Percentiles rank a stretch among this genome's conserved stretches.
Conservation (phyloP, 2,888 invertebrate genomes). For the Plagodis pulveraria region DNA sequence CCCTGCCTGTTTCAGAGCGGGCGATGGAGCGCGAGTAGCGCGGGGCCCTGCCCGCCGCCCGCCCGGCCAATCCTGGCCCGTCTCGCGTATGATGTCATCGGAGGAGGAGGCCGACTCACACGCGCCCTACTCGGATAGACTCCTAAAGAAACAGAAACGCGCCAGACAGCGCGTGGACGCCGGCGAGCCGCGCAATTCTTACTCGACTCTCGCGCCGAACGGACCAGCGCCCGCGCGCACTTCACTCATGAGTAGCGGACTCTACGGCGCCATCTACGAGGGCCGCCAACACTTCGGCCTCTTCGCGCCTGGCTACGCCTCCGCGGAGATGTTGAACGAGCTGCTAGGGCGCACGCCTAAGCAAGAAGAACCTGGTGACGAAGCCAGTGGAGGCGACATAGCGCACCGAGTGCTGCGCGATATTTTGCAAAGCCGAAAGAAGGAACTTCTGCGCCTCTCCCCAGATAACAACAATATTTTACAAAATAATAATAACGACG, state of each 20-base stretch:
- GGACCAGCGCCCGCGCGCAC: conserved; percentile 85
- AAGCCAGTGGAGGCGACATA: conserved; percentile 77
- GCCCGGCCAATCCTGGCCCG: conserved; percentile 92
- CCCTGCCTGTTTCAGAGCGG: conserved; percentile 79
- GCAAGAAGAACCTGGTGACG: conserved; percentile 86
- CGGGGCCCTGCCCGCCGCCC: conserved; percentile 86
- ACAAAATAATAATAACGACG: conserved; percentile 83
- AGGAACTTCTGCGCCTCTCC: conserved; percentile 89
- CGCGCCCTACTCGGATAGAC: conserved; percentile 97
- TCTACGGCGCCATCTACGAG: conserved; percentile 95
- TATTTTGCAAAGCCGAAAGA: conserved; percentile 95
- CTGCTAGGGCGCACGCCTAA: conserved; percentile 92
- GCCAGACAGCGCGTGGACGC: conserved; percentile 98
- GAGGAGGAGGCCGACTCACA: conserved; percentile 97
- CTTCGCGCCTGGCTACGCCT: conserved; percentile 93
- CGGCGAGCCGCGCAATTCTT: conserved; percentile 97
- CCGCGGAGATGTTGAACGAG: conserved; percentile 96
- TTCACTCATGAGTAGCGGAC: conserved; percentile 93
- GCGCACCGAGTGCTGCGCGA: conserved; percentile 95
- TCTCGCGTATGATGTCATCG: conserved; percentile 97
- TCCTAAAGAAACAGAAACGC: conserved; percentile 96
- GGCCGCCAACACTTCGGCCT: conserved; percentile 92
- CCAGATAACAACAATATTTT: conserved; percentile 85
- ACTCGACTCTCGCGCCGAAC: conserved; percentile 87
- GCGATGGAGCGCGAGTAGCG: conserved; percentile 81